Evolutionary conservation across 1,140 invertebrate genomes (phyloP).

Genomic region (Nymphalis io): DNA sequence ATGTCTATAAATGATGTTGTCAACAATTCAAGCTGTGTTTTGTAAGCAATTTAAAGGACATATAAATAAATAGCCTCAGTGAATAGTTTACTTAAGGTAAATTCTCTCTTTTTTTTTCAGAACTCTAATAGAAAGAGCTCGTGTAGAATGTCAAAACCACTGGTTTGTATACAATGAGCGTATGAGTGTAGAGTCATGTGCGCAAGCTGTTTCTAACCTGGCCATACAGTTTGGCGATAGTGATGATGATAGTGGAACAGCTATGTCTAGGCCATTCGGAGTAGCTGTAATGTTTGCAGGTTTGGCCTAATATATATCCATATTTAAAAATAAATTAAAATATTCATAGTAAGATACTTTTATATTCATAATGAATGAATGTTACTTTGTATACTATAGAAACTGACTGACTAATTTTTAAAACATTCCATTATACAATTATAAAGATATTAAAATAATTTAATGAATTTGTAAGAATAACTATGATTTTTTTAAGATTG

Average conservation of each 20-base stretch:
- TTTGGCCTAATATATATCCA: constrained; percentile 28
- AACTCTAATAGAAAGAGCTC: constrained; percentile 96
- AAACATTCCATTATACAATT: no score
- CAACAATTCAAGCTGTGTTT: no score
- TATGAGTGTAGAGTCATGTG: constrained; percentile 98
- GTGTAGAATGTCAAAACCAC: constrained; percentile 98
- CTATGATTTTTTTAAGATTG: no score
- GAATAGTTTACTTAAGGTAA: neutral
- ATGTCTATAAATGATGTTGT: no score
- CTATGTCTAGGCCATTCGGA: constrained; percentile 99
- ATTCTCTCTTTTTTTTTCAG: constrained; percentile 67
- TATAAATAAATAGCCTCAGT: no score
- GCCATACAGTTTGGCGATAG: constrained; percentile 99
- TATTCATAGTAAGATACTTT: neutral
- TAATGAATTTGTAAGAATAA: no score
- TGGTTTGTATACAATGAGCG: constrained; percentile 98
- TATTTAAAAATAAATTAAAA: neutral
- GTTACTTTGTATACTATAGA: no score
- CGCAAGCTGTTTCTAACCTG: constrained; percentile 98
- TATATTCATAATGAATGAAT: no score
- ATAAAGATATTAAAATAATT: no score
- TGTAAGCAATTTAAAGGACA: no score
- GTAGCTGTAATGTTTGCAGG: constrained; percentile 96
- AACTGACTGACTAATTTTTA: no score
- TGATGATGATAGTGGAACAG: constrained; percentile 94